A percentile compares a stretch with the other conserved stretches of the same genome.
These are phyloP conservation scores for Isaurus tuberculatus DNA, from an alignment of 92 coral and sea anemone genomes.

Conservation along the genomic window DNA sequence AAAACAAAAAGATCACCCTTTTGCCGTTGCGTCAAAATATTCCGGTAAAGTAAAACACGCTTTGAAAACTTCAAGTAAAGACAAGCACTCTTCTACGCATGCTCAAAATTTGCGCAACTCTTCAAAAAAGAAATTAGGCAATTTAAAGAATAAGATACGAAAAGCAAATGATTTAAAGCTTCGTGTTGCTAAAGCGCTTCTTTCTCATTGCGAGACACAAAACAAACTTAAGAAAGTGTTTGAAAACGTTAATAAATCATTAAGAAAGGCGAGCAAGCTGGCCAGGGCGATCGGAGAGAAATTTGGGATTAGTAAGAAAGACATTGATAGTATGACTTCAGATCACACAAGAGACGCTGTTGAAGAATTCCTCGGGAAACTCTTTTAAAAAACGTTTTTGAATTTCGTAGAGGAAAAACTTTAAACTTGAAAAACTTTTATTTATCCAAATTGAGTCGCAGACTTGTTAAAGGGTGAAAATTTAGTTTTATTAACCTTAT, in stretches of 20 bases:
- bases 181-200: conserved; percentile 85
- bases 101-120: background rate
- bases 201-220: conserved; percentile 86
- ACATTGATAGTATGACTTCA: conserved; percentile 72
- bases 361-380: conserved; percentile 70
- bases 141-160: conserved; percentile 61
- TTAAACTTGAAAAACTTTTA: no score
- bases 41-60: background rate
- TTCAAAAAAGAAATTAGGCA: conserved; percentile 48
- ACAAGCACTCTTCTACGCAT: background rate
- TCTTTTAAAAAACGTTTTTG: conserved; percentile 53
- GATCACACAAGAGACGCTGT: conserved; percentile 82
- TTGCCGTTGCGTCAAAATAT: background rate
- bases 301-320: conserved; percentile 77
- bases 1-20: background rate
- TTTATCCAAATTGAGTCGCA: no score
- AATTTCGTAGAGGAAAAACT: background rate
- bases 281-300: conserved; percentile 86
- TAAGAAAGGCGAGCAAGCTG: conserved; percentile 76
- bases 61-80: background rate
- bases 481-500: no score
- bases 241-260: conserved; percentile 75
- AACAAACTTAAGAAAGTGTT: conserved; percentile 79
- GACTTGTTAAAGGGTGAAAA: no score
- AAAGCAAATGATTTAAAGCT: conserved; percentile 77